These are phyloP conservation scores for Bombus picipes DNA, from an alignment of 1,140 invertebrate species.

Conservation along the genomic window DNA sequence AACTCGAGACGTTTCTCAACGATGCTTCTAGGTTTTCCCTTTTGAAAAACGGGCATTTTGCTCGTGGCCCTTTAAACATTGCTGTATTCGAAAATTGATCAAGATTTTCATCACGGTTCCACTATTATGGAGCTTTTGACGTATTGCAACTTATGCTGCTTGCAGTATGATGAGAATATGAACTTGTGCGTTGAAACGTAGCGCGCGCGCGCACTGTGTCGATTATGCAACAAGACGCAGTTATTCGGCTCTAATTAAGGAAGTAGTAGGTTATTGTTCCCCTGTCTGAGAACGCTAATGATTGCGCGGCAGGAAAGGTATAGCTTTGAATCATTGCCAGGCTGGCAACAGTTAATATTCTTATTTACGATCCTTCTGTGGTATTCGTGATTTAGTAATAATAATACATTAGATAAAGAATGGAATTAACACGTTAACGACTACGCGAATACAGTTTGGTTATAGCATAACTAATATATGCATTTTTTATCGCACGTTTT, in stretches of 20 bases:
- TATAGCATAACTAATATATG: too few species aligned
- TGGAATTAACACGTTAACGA: too few species aligned
- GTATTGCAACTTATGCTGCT: background rate
- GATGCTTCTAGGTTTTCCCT: constrained; percentile 10
- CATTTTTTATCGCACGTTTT: too few species aligned
- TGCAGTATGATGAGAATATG: constrained; percentile 11
- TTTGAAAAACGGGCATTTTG: background rate
- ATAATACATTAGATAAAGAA: background rate
- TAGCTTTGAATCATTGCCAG: background rate
- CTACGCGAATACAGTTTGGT: too few species aligned
- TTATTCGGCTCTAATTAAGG: constrained; percentile 61
- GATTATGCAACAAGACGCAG: constrained; percentile 52
- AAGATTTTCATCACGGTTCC: background rate
- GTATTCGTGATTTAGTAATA: background rate
- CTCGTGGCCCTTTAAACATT: background rate
- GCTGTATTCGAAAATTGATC: constrained; percentile 1
- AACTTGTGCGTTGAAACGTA: constrained; percentile 58
- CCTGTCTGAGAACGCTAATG: constrained; percentile 29
- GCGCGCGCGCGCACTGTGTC: constrained; percentile 12
- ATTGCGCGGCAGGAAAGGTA: background rate
- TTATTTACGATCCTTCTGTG: background rate
- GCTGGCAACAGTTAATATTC: background rate
- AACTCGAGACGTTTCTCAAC: constrained; percentile 40
- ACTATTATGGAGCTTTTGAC: background rate
- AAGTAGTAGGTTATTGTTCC: constrained; percentile 58